Conservation (phyloP, 1,140 invertebrate genomes). For the Latrodectus geometricus region DNA sequence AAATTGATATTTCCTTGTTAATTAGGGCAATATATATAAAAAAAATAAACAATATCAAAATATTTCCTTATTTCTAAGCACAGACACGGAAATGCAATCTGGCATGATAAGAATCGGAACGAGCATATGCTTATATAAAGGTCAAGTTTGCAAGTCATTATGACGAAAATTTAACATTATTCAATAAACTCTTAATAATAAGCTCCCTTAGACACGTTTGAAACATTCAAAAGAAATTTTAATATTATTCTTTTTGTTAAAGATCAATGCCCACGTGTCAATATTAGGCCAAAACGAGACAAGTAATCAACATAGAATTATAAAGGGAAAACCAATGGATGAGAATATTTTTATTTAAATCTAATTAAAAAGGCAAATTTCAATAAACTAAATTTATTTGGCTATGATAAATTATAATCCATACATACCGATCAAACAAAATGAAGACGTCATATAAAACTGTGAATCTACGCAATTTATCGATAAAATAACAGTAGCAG, state of each 20-base stretch:
- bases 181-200: too few species aligned
- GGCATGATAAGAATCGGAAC: not conserved
- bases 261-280: conserved; percentile 18
- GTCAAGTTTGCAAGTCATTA: not conserved
- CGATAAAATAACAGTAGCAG: conserved; percentile 60
- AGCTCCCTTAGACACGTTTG: too few species aligned
- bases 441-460: conserved; percentile 63
- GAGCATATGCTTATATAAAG: conserved; percentile 3
- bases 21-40: too few species aligned
- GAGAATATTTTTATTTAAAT: too few species aligned
- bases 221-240: too few species aligned
- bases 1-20: too few species aligned
- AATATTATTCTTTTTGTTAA: not conserved
- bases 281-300: conserved; percentile 4
- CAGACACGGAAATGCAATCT: not conserved
- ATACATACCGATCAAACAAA: conserved; percentile 61
- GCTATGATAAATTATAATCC: not conserved
- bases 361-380: too few species aligned
- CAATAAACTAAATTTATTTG: too few species aligned
- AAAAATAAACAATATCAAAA: too few species aligned
- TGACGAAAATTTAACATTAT: not conserved
- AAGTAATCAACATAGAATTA: not conserved
- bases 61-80: not conserved
- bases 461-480: conserved; percentile 61
- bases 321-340: too few species aligned